These are phyloP conservation scores for Pegea sp. DNA, from an alignment of 23 tunicate genomes.

Conservation along the genomic window DNA sequence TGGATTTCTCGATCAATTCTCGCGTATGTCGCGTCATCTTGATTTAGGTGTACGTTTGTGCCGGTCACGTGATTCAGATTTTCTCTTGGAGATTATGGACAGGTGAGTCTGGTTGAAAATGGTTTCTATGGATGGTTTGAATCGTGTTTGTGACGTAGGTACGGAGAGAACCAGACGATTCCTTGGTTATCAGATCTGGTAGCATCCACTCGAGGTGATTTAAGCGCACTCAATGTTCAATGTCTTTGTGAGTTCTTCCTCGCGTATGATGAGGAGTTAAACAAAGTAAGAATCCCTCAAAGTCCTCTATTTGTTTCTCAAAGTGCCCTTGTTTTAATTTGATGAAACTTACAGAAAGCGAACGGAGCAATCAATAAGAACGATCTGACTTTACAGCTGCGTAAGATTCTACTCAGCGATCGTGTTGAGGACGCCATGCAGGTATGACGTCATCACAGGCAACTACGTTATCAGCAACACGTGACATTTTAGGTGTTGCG, in stretches of 20 bases:
- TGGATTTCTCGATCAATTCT: conserved; percentile 26
- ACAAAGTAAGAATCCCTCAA: too few relatives aligned
- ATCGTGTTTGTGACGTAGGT: conserved; percentile 3
- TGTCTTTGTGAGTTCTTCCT: conserved; percentile 74
- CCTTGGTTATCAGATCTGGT: conserved; percentile 76
- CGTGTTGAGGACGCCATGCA: neutral
- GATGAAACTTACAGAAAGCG: too few relatives aligned
- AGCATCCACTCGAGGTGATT: conserved; percentile 38
- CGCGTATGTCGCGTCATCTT: conserved; percentile 13
- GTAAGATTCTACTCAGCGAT: neutral
- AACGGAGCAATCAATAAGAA: too few relatives aligned
- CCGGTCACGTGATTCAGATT: conserved; percentile 68
- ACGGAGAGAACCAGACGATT: conserved; percentile 77
- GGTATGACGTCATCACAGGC: neutral
- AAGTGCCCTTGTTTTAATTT: too few relatives aligned
- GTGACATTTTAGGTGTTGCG: conserved; percentile 28
- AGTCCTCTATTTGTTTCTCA: too few relatives aligned
- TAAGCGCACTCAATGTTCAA: conserved; percentile 52
- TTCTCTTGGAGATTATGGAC: conserved; percentile 57
- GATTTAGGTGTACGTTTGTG: conserved; percentile 49
- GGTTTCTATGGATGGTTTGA: too few relatives aligned
- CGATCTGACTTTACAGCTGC: too few relatives aligned
- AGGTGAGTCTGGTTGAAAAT: too few relatives aligned
- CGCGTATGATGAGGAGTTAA: conserved; percentile 32
- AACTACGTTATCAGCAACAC: neutral